These are phyloP conservation scores for Xylota sylvarum DNA, from an alignment of 2,888 invertebrate species.

Conservation along the genomic window DNA sequence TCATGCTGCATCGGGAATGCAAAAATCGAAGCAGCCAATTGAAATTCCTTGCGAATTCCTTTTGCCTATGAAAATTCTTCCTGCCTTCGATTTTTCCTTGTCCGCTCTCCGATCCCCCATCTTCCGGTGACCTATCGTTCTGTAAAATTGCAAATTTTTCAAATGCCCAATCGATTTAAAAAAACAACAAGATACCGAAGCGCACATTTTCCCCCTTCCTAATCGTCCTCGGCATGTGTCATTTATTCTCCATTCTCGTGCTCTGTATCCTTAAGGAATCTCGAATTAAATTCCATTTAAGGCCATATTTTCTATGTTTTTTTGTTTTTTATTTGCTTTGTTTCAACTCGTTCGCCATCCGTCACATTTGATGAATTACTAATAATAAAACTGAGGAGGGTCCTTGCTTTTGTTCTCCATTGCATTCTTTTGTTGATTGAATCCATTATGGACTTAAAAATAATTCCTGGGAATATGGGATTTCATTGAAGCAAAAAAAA, in stretches of 20 bases:
- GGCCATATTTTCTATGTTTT: conserved; percentile 6
- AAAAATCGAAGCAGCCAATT: conserved; percentile 26
- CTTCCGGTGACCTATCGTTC: neutral
- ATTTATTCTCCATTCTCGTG: conserved; percentile 8
- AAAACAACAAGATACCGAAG: neutral
- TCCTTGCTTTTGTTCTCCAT: conserved; percentile 26
- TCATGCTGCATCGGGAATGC: conserved; percentile 36
- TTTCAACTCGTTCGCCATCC: conserved; percentile 31
- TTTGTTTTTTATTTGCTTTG: neutral
- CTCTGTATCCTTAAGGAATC: conserved; percentile 44
- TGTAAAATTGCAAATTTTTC: conserved; percentile 46
- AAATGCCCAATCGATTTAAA: conserved; percentile 36
- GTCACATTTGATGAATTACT: conserved; percentile 59
- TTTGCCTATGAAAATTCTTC: neutral
- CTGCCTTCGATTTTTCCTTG: neutral
- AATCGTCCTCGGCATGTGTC: conserved; percentile 21
- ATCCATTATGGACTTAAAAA: conserved; percentile 12
- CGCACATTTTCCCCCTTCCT: neutral
- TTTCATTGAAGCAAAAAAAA: neutral
- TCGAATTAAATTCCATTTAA: conserved; percentile 54
- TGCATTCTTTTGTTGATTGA: conserved; percentile 30
- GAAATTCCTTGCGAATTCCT: conserved; percentile 24
- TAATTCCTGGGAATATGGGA: neutral
- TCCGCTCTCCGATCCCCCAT: neutral
- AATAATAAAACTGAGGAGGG: neutral